Conservation (phyloP, 2,113 vertebrate species). For the Sebastes fasciatus region DNA sequence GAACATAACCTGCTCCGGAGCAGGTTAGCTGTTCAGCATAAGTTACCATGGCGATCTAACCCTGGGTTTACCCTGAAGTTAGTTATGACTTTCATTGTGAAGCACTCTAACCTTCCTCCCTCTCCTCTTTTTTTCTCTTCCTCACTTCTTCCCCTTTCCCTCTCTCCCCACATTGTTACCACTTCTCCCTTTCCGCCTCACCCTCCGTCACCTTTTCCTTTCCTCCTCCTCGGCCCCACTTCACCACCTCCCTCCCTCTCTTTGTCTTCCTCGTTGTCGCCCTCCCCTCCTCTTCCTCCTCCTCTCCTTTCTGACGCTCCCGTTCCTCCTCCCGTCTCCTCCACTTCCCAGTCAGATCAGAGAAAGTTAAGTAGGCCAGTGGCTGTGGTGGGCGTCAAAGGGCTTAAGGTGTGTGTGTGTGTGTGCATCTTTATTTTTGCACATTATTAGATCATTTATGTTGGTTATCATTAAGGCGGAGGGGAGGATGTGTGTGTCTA, state of each 20-base stretch:
- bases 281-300: slow-evolving; percentile 6
- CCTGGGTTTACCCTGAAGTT: no score
- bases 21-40: no score
- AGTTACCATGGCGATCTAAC: no score
- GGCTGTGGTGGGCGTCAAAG: slow-evolving; percentile 62
- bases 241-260: not conserved
- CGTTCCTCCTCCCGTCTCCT: slow-evolving; percentile 33
- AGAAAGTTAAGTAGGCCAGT: slow-evolving; percentile 72
- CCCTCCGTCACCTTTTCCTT: no score
- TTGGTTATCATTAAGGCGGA: slow-evolving; percentile 28
- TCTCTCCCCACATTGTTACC: no score
- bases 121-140: not conserved
- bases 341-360: slow-evolving; percentile 68
- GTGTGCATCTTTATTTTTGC: slow-evolving; percentile 20
- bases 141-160: not conserved
- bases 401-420: slow-evolving; percentile 47
- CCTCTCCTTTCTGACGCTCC: not conserved
- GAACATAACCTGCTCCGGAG: no score
- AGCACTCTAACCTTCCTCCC: not conserved
- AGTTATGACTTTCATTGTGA: not conserved
- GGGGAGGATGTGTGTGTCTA: slow-evolving; percentile 26
- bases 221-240: slow-evolving; percentile 19
- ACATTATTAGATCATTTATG: slow-evolving; percentile 32
- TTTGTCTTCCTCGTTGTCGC: not conserved
- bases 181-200: not conserved